Conservation (phyloP, 2,113 vertebrate species). For the Axis porcinus region DNA sequence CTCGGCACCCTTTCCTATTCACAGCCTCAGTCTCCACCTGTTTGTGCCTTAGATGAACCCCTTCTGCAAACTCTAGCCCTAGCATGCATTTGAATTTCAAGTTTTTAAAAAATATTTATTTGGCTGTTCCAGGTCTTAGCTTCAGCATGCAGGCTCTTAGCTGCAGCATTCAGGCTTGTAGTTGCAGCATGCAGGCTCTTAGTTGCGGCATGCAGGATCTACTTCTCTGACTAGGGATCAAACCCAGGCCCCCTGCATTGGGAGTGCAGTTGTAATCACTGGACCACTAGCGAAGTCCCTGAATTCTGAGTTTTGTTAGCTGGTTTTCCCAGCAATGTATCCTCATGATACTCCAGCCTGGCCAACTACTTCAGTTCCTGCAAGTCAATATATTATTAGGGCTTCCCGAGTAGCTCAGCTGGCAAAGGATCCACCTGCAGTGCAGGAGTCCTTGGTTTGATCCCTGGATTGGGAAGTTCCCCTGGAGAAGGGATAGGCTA, state of each 20-base stretch:
- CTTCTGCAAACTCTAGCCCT: not conserved
- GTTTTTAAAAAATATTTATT: not conserved
- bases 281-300: not conserved
- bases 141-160: not conserved
- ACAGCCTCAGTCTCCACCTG: conserved; percentile 17
- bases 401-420: not conserved
- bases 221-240: not conserved
- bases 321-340: not conserved
- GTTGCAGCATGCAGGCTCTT: not conserved
- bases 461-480: not conserved
- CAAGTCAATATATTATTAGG: not conserved
- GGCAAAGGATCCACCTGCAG: not conserved
- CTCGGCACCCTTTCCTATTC: not conserved
- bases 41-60: not conserved
- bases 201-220: not conserved
- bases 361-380: not conserved
- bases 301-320: not conserved
- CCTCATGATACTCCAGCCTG: not conserved
- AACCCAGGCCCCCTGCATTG: not conserved
- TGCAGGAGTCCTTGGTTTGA: not conserved
- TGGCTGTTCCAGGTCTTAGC: not conserved
- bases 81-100: not conserved
- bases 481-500: not conserved
- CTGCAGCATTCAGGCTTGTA: not conserved
- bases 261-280: not conserved